Percentiles rank a stretch among this genome's conserved stretches.
These are phyloP conservation scores for Phrynosoma platyrhinos DNA, from an alignment of 2,113 vertebrate genomes.

Conservation along the genomic window DNA sequence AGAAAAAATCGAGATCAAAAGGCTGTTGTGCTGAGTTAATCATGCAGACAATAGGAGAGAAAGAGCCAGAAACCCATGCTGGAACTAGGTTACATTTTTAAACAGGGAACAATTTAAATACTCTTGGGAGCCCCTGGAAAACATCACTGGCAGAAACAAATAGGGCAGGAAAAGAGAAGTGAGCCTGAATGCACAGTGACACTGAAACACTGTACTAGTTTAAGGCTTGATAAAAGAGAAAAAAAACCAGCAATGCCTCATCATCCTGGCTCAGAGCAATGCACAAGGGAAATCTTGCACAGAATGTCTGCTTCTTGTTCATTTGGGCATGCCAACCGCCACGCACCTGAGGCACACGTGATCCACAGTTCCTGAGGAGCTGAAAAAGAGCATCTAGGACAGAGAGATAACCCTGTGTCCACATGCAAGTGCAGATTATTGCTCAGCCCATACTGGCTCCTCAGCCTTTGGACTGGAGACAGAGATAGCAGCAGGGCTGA, in stretches of 20 bases:
- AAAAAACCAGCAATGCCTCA: slow-evolving; percentile 7
- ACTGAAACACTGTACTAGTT: slow-evolving; percentile 40
- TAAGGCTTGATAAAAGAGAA: slow-evolving; percentile 31
- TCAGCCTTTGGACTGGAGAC: accelerated
- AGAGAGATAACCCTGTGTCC: neutral
- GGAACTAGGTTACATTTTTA: slow-evolving; percentile 71
- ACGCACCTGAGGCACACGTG: neutral
- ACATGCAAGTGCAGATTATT: neutral
- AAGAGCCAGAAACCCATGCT: slow-evolving; percentile 58
- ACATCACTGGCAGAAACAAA: slow-evolving; percentile 7
- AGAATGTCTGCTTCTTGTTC: neutral
- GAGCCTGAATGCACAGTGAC: slow-evolving; percentile 2
- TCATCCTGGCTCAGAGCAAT: neutral
- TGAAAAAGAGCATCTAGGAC: neutral
- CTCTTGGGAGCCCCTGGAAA: slow-evolving; percentile 54
- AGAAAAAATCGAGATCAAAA: slow-evolving; percentile 55
- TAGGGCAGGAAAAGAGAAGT: slow-evolving; percentile 44
- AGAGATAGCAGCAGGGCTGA: neutral
- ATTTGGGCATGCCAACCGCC: neutral
- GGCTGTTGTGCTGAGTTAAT: slow-evolving; percentile 60
- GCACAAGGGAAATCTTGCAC: accelerated
- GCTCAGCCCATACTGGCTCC: accelerated
- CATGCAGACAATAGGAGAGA: slow-evolving; percentile 59
- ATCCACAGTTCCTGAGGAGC: neutral
- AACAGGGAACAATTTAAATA: slow-evolving; percentile 59